Percentiles rank a stretch among this genome's conserved stretches.
phyloP scores from a whole-genome alignment of 2,888 invertebrate genomes.

The Amphiduros pacificus region DNA sequence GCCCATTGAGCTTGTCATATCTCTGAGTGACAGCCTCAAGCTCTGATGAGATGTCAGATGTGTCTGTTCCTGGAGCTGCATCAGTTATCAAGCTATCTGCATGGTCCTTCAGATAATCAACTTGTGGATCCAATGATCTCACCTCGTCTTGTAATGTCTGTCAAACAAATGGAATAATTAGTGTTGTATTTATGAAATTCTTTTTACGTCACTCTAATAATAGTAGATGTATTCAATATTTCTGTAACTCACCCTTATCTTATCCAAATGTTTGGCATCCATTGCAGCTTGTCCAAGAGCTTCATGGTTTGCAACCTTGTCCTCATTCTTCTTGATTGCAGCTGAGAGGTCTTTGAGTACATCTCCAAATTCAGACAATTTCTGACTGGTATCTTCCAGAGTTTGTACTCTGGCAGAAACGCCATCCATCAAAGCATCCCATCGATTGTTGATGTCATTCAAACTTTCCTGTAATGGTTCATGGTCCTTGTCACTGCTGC shows the following conservation, averaged over 20 bases:
- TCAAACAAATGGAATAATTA: neutral
- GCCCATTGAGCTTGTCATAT: slow-evolving; percentile 70
- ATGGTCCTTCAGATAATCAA: slow-evolving; percentile 68
- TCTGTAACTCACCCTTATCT: slow-evolving; percentile 69
- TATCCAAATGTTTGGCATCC: slow-evolving; percentile 82
- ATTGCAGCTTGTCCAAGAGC: slow-evolving; percentile 71
- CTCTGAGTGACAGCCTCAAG: slow-evolving; percentile 64
- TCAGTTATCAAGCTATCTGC: slow-evolving; percentile 78
- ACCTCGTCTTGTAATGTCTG: slow-evolving; percentile 75
- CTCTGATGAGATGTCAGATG: slow-evolving; percentile 58
- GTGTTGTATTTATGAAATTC: neutral
- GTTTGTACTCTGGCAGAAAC: slow-evolving; percentile 76
- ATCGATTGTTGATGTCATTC: slow-evolving; percentile 78
- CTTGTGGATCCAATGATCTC: slow-evolving; percentile 74
- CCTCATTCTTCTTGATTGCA: slow-evolving; percentile 84
- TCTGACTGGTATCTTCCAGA: slow-evolving; percentile 74
- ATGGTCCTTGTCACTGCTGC: slow-evolving; percentile 87
- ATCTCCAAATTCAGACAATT: slow-evolving; percentile 81
- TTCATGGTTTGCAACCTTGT: slow-evolving; percentile 77
- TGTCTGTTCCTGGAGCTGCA: slow-evolving; percentile 74
- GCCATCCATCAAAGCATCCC: slow-evolving; percentile 70
- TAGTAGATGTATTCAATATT: neutral
- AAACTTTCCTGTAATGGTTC: slow-evolving; percentile 84
- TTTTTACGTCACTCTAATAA: neutral
- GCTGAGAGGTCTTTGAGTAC: slow-evolving; percentile 82